Base-by-base conservation (phyloP, 1,140 invertebrate species). In the Papilio dardanus region DNA sequence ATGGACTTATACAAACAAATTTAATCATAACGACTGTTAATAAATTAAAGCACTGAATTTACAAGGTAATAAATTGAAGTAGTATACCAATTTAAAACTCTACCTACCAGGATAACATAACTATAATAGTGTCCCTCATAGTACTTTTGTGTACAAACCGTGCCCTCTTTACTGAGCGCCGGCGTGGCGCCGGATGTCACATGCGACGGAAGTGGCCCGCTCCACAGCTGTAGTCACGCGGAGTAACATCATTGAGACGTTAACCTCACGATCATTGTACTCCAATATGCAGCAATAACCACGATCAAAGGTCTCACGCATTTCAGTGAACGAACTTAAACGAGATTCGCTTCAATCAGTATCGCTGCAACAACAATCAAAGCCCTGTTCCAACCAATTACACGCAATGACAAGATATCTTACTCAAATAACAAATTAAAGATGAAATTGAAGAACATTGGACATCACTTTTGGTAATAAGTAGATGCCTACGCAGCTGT, bases 191-290 rank as follows among this genome's bases (percentile, higher is more conserved):
- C 66, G 66, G 66, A 68, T 68, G 35, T 37, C 35, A 68, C 7
- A 40, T 35, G 35, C 66, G 66, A 68, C 33, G 66, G 66, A 68
- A 68, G 66, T 68, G 8, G 35, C n/a, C 66, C 35, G 21, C 16
- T 21, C 19, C n/a, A 4, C n/a, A 37, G 33, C 66, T 68, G 66
- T 33, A 6, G 46, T 58, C 66, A 40, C 35, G 66, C 66, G 66
- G 66, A 68, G 66, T 68, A 35, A 68, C 40, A 35, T 68, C 66
- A 68, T 40, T 68, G 66, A 68, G 19, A n/a, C 66, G 33, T 68
- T 68, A 68, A 68, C 66, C 31, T 16, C 7, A 3, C 66, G 35
- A 68, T 68, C n/a, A 68, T 68, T 68, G 66, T 68, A 68, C 66
- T 24, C 33, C 66, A 68, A 68, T 68, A 33, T 68, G 66, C 66